Evolutionary conservation across 2,888 invertebrate species (phyloP), one percentile per base, ranked within the genome.

Genomic region (Drosophila parthenogenetica): DNA sequence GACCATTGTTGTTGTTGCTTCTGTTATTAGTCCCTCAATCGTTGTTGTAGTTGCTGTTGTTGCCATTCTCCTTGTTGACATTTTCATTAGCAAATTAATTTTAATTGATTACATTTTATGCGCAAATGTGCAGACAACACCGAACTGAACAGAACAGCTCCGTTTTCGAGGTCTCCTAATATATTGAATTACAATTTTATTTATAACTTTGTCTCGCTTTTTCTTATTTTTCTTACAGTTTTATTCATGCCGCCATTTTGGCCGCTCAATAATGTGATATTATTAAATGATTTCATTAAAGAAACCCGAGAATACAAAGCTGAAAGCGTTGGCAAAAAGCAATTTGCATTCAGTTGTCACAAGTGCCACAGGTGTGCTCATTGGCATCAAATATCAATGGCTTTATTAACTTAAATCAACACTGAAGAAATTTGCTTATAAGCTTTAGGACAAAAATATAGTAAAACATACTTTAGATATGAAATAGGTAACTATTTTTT

Each of bases 11-110:
- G 61, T 58, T 35, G 40, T 40, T 29, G 32, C 8, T 48, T 42
- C 17, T 53, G 43, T 67, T 69, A 57, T 59, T 55, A 35, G 49
- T 43, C 14, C 25, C 32, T 40, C 43, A 5, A 25, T 59, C 19
- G 37, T 55, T 37, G 43, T 16, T 39, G 14, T 39, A 32, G 42
- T 53, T 57, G 51, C 5, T 58, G 61, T 13, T 64, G 57, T 42
- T 22, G 50, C 7, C 32, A 35, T 29, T 64, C 60, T 73, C 35
- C 79, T 81, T 79, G 84, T 79, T 84, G 83, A 83, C 84, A 72
- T 81, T 83, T 83, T 83, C 83, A 83, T 83, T 83, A 83, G 84
- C 81, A 84, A 83, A 83, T 83, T 83, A 81, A 84, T 83, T 83
- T 83, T 83, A 83, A 83, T 83, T 83, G 81, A 83, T 84, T 83